These are phyloP conservation scores for Drosophila malerkotliana DNA, from an alignment of 1,140 invertebrate genomes.

Conservation along the genomic window DNA sequence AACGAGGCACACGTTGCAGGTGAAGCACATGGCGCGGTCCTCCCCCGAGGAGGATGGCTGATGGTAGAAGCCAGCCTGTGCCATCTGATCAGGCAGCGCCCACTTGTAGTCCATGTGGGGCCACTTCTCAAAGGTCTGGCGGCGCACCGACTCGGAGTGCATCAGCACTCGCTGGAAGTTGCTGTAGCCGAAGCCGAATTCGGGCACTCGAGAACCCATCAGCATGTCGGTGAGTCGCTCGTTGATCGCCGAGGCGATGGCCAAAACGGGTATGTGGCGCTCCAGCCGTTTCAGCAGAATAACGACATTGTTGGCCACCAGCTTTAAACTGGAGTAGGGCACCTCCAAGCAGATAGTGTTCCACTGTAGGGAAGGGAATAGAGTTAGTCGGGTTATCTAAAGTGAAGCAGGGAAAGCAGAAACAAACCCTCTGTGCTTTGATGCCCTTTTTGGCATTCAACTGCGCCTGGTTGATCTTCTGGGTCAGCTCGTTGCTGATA, in stretches of 20 bases:
- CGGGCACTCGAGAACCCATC: slow-evolving; percentile 84
- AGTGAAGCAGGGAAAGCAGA: not conserved
- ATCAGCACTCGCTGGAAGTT: slow-evolving; percentile 88
- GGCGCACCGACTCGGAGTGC: slow-evolving; percentile 95
- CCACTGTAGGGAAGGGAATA: slow-evolving; percentile 88
- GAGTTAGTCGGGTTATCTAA: not conserved
- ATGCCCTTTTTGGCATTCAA: slow-evolving; percentile 90
- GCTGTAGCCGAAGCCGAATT: slow-evolving; percentile 75
- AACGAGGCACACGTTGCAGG: slow-evolving; percentile 95
- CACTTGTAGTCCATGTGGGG: slow-evolving; percentile 99
- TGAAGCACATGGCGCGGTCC: slow-evolving; percentile 97
- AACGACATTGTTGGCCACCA: slow-evolving; percentile 91
- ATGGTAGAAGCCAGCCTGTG: slow-evolving; percentile 97
- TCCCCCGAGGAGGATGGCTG: slow-evolving; percentile 94
- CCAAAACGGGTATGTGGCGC: slow-evolving; percentile 92
- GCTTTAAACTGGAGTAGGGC: slow-evolving; percentile 90
- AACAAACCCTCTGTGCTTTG: slow-evolving; percentile 91
- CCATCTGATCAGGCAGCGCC: slow-evolving; percentile 97
- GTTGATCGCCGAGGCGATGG: slow-evolving; percentile 94
- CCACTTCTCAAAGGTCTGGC: slow-evolving; percentile 96
- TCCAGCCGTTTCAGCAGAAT: slow-evolving; percentile 92
- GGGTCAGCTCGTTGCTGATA: slow-evolving; percentile 90
- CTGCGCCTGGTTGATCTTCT: slow-evolving; percentile 89
- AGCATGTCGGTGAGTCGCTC: slow-evolving; percentile 92
- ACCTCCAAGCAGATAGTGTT: slow-evolving; percentile 93